These are phyloP conservation scores for Pristionchus japonicus DNA, from an alignment of 2,888 invertebrate genomes.

Conservation along the genomic window DNA sequence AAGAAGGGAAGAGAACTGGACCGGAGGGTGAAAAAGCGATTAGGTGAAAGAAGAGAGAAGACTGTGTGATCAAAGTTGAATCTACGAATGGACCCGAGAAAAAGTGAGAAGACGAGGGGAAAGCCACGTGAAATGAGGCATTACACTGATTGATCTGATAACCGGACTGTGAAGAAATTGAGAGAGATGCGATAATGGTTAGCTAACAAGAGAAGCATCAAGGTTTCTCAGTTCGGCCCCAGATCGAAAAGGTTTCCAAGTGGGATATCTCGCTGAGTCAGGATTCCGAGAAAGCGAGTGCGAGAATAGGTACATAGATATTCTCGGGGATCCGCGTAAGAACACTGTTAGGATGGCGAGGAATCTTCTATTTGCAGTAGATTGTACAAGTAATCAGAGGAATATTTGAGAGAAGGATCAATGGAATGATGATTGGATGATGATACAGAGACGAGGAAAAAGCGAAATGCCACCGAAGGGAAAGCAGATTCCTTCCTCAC, in stretches of 20 bases:
- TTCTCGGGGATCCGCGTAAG: conserved; percentile 2
- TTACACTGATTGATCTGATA: conserved; percentile 37
- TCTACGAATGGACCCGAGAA: not conserved
- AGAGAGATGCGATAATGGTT: conserved; percentile 32
- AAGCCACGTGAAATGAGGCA: not conserved
- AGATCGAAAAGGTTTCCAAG: not conserved
- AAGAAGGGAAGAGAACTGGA: not conserved
- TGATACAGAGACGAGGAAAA: not conserved
- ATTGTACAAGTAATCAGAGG: not conserved
- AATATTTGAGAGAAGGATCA: not conserved
- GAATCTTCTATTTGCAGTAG: not conserved
- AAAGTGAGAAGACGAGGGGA: not conserved
- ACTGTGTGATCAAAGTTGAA: conserved; percentile 9
- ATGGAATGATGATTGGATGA: not conserved
- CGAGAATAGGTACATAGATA: conserved; percentile 35
- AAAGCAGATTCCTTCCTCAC: not conserved
- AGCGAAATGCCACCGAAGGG: not conserved
- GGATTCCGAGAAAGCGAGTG: not conserved
- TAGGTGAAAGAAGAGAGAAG: not conserved
- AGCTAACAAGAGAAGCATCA: conserved; percentile 3
- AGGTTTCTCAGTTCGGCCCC: not conserved
- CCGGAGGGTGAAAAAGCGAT: conserved; percentile 39
- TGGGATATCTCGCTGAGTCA: not conserved
- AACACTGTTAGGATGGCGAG: not conserved
- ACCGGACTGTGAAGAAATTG: conserved; percentile 33